Percentiles rank a stretch among this genome's conserved stretches.
phyloP scores from a whole-genome alignment of 2,888 invertebrate genomes.

The Spisula subtruncata region DNA sequence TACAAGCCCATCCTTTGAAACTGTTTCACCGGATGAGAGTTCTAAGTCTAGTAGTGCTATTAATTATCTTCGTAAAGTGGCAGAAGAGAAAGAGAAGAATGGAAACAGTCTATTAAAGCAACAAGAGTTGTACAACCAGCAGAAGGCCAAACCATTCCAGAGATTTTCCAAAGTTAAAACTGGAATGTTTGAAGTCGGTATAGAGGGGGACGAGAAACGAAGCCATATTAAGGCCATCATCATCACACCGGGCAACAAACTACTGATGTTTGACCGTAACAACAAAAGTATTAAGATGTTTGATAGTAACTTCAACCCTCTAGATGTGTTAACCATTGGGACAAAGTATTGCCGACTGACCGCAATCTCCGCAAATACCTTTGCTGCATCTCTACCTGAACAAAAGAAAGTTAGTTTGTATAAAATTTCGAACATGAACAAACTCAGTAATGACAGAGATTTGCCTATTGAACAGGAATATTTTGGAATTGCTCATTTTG shows the following conservation, averaged over 20 bases:
- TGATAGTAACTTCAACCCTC: slow-evolving; percentile 63
- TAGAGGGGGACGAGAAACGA: slow-evolving; percentile 58
- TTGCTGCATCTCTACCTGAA: slow-evolving; percentile 60
- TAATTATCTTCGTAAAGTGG: slow-evolving; percentile 40
- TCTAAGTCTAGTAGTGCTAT: slow-evolving; percentile 22
- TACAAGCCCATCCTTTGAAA: slow-evolving; percentile 15
- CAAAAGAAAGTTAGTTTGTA: slow-evolving; percentile 49
- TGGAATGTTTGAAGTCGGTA: slow-evolving; percentile 50
- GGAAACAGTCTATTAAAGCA: slow-evolving; percentile 30
- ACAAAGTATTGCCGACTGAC: slow-evolving; percentile 59
- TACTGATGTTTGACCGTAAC: slow-evolving; percentile 60
- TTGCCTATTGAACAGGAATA: slow-evolving; percentile 53
- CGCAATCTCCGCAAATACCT: slow-evolving; percentile 43
- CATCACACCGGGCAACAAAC: slow-evolving; percentile 52
- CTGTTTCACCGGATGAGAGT: background rate
- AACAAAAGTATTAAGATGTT: slow-evolving; percentile 65
- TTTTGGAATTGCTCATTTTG: slow-evolving; percentile 55
- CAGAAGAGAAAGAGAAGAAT: slow-evolving; percentile 45
- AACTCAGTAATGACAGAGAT: slow-evolving; percentile 43
- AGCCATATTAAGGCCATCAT: slow-evolving; percentile 58
- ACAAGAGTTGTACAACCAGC: slow-evolving; percentile 45
- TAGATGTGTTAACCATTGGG: slow-evolving; percentile 51
- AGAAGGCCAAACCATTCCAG: slow-evolving; percentile 65
- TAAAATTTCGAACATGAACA: slow-evolving; percentile 52
- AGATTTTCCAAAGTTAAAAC: slow-evolving; percentile 50